These are phyloP conservation scores for Lasioglossum zephyrum DNA, from an alignment of 2,888 invertebrate genomes.

Conservation along the genomic window DNA sequence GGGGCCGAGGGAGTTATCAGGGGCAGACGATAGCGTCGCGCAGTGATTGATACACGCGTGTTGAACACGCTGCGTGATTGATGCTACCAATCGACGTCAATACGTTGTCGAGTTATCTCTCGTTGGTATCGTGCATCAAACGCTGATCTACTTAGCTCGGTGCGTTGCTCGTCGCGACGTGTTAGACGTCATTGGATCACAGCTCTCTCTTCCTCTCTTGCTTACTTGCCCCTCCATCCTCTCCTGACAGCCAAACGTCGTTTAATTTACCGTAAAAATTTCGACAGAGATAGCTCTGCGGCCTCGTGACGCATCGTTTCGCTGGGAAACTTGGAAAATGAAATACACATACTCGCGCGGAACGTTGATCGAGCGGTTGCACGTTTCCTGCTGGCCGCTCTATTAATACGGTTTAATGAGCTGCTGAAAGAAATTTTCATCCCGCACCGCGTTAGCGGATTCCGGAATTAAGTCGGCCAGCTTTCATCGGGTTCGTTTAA, in stretches of 20 bases:
- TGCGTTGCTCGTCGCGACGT: constrained; percentile 22
- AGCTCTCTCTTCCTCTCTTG: not conserved
- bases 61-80: constrained; percentile 79
- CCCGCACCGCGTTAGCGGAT: not conserved
- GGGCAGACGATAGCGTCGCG: constrained; percentile 72
- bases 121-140: constrained; percentile 64
- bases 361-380: constrained; percentile 29
- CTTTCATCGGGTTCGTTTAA: not conserved
- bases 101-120: constrained; percentile 80
- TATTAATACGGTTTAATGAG: constrained; percentile 4
- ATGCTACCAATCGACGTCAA: constrained; percentile 82
- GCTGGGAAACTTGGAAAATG: constrained; percentile 1
- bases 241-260: not conserved
- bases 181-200: constrained; percentile 7
- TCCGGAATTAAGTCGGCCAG: not conserved
- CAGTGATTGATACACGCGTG: constrained; percentile 81
- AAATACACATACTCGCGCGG: constrained; percentile 13
- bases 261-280: constrained; percentile 37
- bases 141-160: constrained; percentile 68
- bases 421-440: not conserved
- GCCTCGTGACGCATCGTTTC: constrained; percentile 36
- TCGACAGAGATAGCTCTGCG: not conserved
- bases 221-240: not conserved
- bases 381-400: not conserved
- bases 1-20: not conserved